Evolutionary conservation across 1,140 invertebrate species (phyloP).

Genomic region (Phthorimaea operculella): DNA sequence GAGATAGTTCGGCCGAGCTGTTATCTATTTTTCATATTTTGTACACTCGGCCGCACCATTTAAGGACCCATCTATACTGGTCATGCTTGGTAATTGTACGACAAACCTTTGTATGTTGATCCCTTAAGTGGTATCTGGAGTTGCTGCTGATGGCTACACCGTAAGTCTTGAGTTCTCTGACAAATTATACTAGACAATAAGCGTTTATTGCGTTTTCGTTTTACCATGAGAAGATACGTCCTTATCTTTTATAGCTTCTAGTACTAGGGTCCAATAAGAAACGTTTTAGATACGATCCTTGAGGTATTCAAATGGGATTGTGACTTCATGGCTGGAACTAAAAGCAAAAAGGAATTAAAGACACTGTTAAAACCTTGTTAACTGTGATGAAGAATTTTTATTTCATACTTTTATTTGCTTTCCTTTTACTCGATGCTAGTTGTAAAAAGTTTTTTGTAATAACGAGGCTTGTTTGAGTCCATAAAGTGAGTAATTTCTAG

Average conservation of each 20-base stretch:
- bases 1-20: background rate
- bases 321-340: conserved; percentile 7
- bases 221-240: background rate
- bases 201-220: background rate
- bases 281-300: conserved; percentile 6
- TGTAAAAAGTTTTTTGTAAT: too few relatives aligned
- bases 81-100: too few relatives aligned
- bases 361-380: conserved; percentile 1
- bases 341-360: conserved; percentile 14
- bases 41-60: background rate
- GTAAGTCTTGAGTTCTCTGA: background rate
- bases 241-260: conserved; percentile 11
- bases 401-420: background rate
- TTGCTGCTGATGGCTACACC: too few relatives aligned
- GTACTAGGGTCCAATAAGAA: conserved; percentile 6
- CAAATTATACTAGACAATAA: conserved; percentile 1
- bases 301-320: conserved; percentile 10
- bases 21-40: conserved; percentile 3
- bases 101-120: too few relatives aligned
- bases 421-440: too few relatives aligned
- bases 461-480: too few relatives aligned
- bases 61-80: too few relatives aligned
- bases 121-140: too few relatives aligned
- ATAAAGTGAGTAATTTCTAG: too few relatives aligned
- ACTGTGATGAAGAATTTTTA: conserved; percentile 4